Percentiles rank a stretch among this genome's conserved stretches.
Conservation (phyloP, 2,113 vertebrate species). For the Bos taurus region ARS-UCD2.0 NC_037352.1:30827501-30828000, state of each 20-base stretch:
- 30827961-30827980: background rate
- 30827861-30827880: background rate
- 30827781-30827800: background rate
- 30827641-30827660: background rate
- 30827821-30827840: background rate
- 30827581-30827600: background rate
- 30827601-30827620: background rate
- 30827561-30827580: background rate
- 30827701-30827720: background rate
- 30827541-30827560: background rate
- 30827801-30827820: background rate
- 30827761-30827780: background rate
- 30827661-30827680: background rate
- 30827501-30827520: background rate
- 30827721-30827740: background rate
- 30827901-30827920: background rate
- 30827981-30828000: background rate
- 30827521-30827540: background rate
- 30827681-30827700: background rate
- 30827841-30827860: background rate
- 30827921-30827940: background rate
- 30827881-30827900: background rate
- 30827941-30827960: background rate
- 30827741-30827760: background rate
- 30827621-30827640: background rate